phyloP scores from a whole-genome alignment of 2,888 invertebrate genomes.

The Plutella xylostella region DNA sequence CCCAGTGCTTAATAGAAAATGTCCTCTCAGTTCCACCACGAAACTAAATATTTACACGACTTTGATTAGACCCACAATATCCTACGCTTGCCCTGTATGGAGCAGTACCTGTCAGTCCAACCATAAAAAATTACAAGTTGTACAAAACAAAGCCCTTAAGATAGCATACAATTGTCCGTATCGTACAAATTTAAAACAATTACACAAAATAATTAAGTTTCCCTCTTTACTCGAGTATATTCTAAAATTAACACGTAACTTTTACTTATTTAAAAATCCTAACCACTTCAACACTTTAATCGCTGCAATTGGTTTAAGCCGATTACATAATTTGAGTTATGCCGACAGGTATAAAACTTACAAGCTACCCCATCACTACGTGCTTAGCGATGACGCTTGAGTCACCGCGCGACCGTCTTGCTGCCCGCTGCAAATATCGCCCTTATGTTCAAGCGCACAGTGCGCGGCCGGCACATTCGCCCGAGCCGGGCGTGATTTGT shows the following conservation, averaged over 20 bases:
- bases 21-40: background rate
- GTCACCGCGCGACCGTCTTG: no score
- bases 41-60: background rate
- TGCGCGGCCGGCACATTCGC: no score
- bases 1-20: background rate
- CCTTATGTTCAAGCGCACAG: no score
- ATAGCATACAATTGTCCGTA: background rate
- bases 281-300: background rate
- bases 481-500: no score
- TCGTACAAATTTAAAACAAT: background rate
- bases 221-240: background rate
- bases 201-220: background rate
- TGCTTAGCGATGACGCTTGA: background rate
- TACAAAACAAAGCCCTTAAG: constrained; percentile 2
- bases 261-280: background rate
- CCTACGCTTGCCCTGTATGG: background rate
- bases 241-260: background rate
- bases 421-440: no score
- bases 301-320: background rate
- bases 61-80: background rate
- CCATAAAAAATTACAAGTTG: background rate
- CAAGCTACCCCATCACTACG: background rate
- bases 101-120: background rate
- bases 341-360: constrained; percentile 5
- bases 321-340: background rate